A percentile compares a stretch with the other conserved stretches of the same genome.
These are phyloP conservation scores for Syrrhaptes paradoxus DNA, from an alignment of 2,113 vertebrate genomes.

Conservation along the genomic window DNA sequence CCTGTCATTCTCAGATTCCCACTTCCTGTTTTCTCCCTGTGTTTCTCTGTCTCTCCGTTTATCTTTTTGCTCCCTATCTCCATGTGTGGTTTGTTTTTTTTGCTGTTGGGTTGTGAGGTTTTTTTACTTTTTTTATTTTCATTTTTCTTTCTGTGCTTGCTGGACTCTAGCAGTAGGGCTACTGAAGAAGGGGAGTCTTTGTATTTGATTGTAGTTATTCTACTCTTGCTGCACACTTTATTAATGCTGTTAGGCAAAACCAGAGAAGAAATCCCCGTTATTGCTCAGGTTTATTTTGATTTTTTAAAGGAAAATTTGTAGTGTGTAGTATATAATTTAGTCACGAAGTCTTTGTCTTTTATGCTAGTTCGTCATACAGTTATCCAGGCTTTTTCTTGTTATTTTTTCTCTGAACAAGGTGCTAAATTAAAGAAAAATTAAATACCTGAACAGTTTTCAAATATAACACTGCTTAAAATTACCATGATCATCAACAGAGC, in stretches of 20 bases:
- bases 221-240: background rate
- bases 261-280: background rate
- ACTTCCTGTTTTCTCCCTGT: background rate
- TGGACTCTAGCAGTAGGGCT: background rate
- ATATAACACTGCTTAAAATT: background rate
- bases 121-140: background rate
- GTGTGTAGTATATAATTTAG: background rate
- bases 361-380: background rate
- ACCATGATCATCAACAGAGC: background rate
- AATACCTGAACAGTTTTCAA: background rate
- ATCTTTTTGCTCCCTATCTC: background rate
- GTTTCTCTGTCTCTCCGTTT: background rate
- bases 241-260: background rate
- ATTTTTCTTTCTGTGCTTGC: background rate
- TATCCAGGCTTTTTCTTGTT: background rate
- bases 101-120: too few relatives aligned
- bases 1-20: background rate
- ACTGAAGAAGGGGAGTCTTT: background rate
- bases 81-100: background rate
- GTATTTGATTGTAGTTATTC: background rate
- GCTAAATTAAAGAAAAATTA: background rate
- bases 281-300: background rate
- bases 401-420: background rate
- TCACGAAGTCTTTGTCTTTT: background rate
- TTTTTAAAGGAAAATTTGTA: background rate